A percentile compares a stretch with the other conserved stretches of the same genome.
Conservation (phyloP, 2,797 vertebrate genomes). For the Paramormyrops hopkinsi region DNA sequence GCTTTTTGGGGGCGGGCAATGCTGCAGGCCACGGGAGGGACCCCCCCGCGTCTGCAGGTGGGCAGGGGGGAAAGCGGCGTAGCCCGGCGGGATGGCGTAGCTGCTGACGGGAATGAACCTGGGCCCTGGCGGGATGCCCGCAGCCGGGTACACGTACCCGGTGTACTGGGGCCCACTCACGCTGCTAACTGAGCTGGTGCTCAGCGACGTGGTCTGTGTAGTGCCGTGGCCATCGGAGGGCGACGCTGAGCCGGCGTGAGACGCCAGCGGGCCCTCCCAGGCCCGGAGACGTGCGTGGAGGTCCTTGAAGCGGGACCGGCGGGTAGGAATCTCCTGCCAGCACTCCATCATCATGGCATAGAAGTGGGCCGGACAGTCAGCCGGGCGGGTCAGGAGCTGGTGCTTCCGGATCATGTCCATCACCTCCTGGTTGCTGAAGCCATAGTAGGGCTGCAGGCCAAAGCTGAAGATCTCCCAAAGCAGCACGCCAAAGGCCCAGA, state of each 20-base stretch:
- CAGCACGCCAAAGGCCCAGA: conserved; percentile 95
- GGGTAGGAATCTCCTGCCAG: conserved; percentile 88
- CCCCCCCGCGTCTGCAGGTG: conserved; percentile 71
- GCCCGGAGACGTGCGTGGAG: conserved; percentile 81
- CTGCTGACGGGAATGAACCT: conserved; percentile 92
- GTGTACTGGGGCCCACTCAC: conserved; percentile 89
- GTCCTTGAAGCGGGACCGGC: conserved; percentile 87
- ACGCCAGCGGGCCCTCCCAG: conserved; percentile 84
- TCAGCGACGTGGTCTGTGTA: conserved; percentile 95
- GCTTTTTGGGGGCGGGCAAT: conserved; percentile 93
- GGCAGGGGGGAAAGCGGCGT: conserved; percentile 80
- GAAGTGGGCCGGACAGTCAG: conserved; percentile 91
- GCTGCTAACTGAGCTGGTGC: conserved; percentile 92
- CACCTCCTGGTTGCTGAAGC: conserved; percentile 96
- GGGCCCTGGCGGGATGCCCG: conserved; percentile 75
- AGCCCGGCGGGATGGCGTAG: conserved; percentile 86
- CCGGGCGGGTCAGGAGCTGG: conserved; percentile 88
- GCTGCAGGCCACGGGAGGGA: conserved; percentile 73
- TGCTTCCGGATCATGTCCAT: conserved; percentile 95
- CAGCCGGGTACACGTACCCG: conserved; percentile 81
- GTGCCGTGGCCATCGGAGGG: conserved; percentile 94
- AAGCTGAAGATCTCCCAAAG: conserved; percentile 98
- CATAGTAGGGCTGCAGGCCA: conserved; percentile 91
- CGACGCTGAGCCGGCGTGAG: conserved; percentile 89
- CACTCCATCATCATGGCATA: conserved; percentile 94